These are phyloP conservation scores for Penaeus japonicus DNA, from an alignment of 1,140 invertebrate genomes.

Conservation along the genomic window DNA sequence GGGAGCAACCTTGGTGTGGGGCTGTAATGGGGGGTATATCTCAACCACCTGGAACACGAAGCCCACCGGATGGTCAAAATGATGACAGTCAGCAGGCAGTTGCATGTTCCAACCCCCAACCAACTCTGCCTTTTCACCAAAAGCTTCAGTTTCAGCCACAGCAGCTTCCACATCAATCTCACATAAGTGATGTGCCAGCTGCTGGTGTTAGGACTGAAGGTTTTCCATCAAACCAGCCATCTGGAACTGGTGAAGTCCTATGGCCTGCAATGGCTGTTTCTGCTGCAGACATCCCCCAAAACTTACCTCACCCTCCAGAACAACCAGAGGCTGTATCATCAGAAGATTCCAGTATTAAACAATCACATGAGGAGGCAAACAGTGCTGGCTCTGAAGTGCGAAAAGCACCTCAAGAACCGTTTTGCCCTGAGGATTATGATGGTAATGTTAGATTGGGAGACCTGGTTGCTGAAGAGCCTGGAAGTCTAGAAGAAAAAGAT, in stretches of 20 bases:
- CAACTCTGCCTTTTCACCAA: neutral
- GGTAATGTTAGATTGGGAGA: neutral
- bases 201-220: neutral
- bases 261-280: conserved; percentile 28
- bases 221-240: conserved; percentile 29
- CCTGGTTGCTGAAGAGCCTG: neutral
- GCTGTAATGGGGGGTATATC: neutral
- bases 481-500: neutral
- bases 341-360: neutral
- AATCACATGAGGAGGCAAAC: neutral
- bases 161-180: conserved; percentile 9
- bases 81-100: conserved; percentile 45
- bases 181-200: conserved; percentile 1
- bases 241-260: conserved; percentile 56
- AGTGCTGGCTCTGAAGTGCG: neutral
- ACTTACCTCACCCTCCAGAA: conserved; percentile 33
- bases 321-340: neutral
- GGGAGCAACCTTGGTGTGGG: conserved; percentile 11
- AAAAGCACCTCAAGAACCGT: neutral
- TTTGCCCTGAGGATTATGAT: neutral
- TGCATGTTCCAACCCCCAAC: conserved; percentile 40
- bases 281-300: conserved; percentile 39
- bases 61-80: conserved; percentile 53
- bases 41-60: conserved; percentile 48
- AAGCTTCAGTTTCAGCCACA: neutral